Base-by-base conservation (phyloP, 1,140 invertebrate species). In the Venustaconcha ellipsiformis region DNA sequence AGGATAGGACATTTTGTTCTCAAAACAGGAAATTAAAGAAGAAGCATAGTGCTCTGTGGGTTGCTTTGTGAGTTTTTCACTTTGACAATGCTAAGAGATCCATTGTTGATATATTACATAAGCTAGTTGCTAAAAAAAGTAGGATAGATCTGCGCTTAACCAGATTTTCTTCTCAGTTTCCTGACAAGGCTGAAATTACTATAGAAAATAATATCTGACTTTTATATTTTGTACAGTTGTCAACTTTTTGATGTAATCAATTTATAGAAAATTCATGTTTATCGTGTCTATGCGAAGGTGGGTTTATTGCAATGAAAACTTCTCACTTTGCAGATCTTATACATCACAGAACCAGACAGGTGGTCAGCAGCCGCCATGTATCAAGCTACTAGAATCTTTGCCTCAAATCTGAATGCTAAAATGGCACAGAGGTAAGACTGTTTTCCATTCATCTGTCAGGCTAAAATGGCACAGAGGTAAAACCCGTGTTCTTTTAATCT, bases 341-440 rank as follows among this genome's bases (percentile, higher is more conserved):
- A 96, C 81, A 92, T 99, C 30, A 92, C 90, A 62, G 89, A 91
- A 78, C 93, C 93, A 5, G 92, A 93, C 59, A 90, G 88, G 2
- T 93, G 93, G 93, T 90, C 92, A 64, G 97, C 97, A 30, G 97
- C 97, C n/a, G 95, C 97, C 0, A 96, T 99, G 94, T 99, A 98
- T 88, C 92, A 95, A 89, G 96, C 95, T 1, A 98, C 97, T 4
- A 91, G 97, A 87, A 96, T 99, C 82, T 99, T 99, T 91, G 94
- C 96, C 20, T 98, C 98, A 14, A 98, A 98, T 91, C 91, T 99
- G 26, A 98, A 97, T 85, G 96, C 97, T 78, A 95, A 96, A 86
- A 97, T 99, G 96, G 97, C 97, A 12, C 97, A 99, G 88, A 92
- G 96, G 91, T 92, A 79, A 73, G 76, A 30, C 37, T 48, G 37